A percentile compares a stretch with the other conserved stretches of the same genome.
Evolutionary conservation across 2,113 vertebrate species (phyloP).

Genomic region (Forbesichthys papilliferus): DNA sequence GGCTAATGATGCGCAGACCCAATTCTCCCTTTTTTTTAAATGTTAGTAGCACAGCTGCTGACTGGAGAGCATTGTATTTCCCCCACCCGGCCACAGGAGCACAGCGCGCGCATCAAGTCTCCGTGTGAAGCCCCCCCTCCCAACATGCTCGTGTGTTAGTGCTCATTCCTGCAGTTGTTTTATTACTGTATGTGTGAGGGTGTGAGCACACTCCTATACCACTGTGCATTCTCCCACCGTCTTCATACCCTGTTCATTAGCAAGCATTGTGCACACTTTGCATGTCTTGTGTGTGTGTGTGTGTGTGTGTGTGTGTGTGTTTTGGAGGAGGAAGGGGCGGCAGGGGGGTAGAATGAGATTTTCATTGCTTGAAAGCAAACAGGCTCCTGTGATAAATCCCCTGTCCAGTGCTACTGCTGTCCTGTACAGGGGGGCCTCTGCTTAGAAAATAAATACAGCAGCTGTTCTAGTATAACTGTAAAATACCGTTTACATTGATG

Average conservation of each 20-base stretch:
- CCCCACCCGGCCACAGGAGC: background rate
- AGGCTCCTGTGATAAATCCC: conserved; percentile 43
- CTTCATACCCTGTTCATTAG: too few relatives aligned
- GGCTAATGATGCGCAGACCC: conserved; percentile 5
- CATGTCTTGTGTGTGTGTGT: conserved; percentile 5
- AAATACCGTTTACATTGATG: conserved; percentile 46
- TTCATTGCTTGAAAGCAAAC: conserved; percentile 38
- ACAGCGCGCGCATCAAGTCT: background rate
- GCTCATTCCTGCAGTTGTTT: background rate
- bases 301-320: conserved; percentile 12
- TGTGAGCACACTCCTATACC: background rate
- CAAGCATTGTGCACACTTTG: background rate
- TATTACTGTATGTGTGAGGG: background rate
- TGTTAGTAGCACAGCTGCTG: conserved; percentile 8
- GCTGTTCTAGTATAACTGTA: conserved; percentile 52
- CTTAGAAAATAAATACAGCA: conserved; percentile 42
- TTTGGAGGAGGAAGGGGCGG: conserved; percentile 18
- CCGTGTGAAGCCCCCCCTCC: background rate
- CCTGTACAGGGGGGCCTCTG: conserved; percentile 37
- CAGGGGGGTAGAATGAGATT: conserved; percentile 39
- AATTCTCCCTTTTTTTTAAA: background rate
- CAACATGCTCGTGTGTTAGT: background rate
- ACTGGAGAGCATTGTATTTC: background rate
- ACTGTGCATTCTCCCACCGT: background rate
- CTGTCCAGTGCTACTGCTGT: conserved; percentile 48